A percentile compares a stretch with the other conserved stretches of the same genome.
Conservation (phyloP, 2,888 invertebrate genomes). For the Leptothorax acervorum region DNA sequence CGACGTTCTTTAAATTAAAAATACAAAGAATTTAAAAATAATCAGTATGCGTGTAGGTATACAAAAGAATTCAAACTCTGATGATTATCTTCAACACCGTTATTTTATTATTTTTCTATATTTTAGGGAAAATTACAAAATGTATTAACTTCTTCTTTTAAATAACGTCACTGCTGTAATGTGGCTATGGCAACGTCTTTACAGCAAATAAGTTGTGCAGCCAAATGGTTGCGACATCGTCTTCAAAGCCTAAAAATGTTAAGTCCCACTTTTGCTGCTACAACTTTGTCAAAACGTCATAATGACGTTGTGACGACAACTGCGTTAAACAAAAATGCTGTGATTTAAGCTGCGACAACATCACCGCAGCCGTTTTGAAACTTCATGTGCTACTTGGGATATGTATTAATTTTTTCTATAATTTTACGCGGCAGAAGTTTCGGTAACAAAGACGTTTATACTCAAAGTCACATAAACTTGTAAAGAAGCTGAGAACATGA, state of each 20-base stretch:
- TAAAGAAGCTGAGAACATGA: not conserved
- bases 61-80: not conserved
- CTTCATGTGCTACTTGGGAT: not conserved
- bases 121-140: not conserved
- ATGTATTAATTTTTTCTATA: not conserved
- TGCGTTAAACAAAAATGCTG: too few species aligned
- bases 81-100: not conserved
- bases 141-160: not conserved
- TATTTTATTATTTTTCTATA: not conserved
- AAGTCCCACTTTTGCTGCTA: too few species aligned
- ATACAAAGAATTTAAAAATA: not conserved
- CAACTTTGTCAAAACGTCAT: too few species aligned
- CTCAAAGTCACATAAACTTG: not conserved
- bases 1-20: slow-evolving; percentile 3
- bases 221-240: too few species aligned
- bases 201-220: too few species aligned
- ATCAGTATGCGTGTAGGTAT: too few species aligned
- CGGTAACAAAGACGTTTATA: not conserved
- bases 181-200: too few species aligned
- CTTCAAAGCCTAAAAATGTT: too few species aligned
- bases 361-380: too few species aligned
- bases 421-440: not conserved
- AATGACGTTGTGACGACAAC: too few species aligned
- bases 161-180: too few species aligned
- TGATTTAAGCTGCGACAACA: too few species aligned